Evolutionary conservation across 2,113 vertebrate genomes (phyloP).

Genomic region (Siphamia tubifer): DNA sequence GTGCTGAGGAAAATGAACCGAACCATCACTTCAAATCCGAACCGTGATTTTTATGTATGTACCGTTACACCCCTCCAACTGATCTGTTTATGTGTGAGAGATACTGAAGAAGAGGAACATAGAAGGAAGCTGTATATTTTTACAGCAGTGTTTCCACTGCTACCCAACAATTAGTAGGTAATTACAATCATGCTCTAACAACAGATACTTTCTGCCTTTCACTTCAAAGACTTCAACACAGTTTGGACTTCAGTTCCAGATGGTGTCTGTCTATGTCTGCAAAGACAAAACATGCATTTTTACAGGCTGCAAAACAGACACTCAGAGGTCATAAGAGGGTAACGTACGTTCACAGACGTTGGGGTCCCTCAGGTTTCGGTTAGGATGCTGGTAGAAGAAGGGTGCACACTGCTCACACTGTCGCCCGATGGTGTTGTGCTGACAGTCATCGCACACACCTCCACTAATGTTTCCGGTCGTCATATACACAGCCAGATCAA

Average conservation of each 20-base stretch:
- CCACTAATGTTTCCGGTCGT: conserved; percentile 88
- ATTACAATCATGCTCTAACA: conserved; percentile 23
- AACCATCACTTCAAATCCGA: too few species aligned
- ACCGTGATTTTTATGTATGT: too few species aligned
- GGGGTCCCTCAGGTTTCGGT: conserved; percentile 87
- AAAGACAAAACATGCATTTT: neutral
- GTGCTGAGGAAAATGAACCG: too few species aligned
- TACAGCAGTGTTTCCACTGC: conserved; percentile 1
- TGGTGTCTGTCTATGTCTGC: conserved; percentile 6
- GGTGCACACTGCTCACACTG: conserved; percentile 91
- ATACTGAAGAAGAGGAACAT: neutral
- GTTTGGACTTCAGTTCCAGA: conserved; percentile 9
- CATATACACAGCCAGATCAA: conserved; percentile 89
- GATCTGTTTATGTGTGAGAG: too few species aligned
- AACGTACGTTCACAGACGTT: conserved; percentile 90
- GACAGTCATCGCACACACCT: conserved; percentile 91
- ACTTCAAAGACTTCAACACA: conserved; percentile 35
- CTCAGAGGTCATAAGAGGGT: neutral
- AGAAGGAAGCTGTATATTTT: neutral
- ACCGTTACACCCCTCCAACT: too few species aligned
- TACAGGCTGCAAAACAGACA: neutral
- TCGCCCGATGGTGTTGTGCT: conserved; percentile 90
- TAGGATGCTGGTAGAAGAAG: conserved; percentile 92
- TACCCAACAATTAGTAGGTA: neutral
- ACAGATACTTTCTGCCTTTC: conserved; percentile 13